Base-by-base conservation (phyloP, 2,888 invertebrate species). In the Drosophila prostipennis region DNA sequence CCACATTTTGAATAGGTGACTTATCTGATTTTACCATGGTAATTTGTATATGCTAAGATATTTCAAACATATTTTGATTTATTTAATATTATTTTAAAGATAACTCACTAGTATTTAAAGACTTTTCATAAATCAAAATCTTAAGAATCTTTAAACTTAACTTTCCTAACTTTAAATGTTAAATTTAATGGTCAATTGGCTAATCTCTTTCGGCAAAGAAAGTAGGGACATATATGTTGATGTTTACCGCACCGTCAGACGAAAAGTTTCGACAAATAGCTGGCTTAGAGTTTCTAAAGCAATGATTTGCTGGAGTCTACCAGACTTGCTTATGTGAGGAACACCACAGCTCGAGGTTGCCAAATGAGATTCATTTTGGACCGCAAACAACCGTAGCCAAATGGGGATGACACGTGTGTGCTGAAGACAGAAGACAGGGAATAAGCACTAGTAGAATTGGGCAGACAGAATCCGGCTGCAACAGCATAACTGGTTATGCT, bases 401-500 rank as follows among this genome's bases (percentile, higher is more conserved):
- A 32, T 3, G 8, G 6, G 32, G 3, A 32, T 46, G 14, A 32
- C 29, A 46, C 32, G 29, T 46, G 46, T 32, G 6, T 14, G 11
- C 26, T 5, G n/a, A 32, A 6, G 29, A 43, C 43, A 53, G 14
- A 19, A 6, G 29, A 43, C 43, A 53, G 14, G 39, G 39, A 19
- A 43, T 16, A 7, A 43, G 36, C 40, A 5, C 8, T 7, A 43
- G 36, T 45, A 5, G n/a, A 14, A 26, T 1, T 16, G 16, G 46
- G 46, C 26, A 45, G 42, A 52, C 40, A 48, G 16, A 65, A 34
- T 45, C 39, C 42, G 59, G 57, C 6, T 40, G 70, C 43, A 53
- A 23, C 52, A 56, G 39, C 54, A 65, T 46, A 72, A 73, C 72
- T 60, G 49, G 39, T 36, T 11, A 11, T 5, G 29, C 64, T 67